Evolutionary conservation across 2,113 vertebrate genomes (phyloP).

Genomic region (Tapirus terrestris): DNA sequence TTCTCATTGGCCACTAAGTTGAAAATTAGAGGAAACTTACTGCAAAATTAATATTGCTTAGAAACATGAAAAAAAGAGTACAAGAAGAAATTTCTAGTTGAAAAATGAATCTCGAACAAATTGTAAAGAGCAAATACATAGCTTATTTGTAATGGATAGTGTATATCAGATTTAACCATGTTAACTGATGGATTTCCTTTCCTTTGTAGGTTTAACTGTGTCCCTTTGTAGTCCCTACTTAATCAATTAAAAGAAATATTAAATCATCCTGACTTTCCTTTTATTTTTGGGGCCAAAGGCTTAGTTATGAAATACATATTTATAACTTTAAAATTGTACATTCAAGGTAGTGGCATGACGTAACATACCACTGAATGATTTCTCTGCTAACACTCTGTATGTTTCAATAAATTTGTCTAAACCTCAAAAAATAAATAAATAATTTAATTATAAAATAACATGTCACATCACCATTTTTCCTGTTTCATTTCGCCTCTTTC

Average conservation of each 20-base stretch:
- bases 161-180: not conserved
- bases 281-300: conserved; percentile 82
- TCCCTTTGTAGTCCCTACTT: not conserved
- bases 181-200: not conserved
- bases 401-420: conserved; percentile 81
- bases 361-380: conserved; percentile 82
- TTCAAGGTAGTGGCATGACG: conserved; percentile 74
- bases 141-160: not conserved
- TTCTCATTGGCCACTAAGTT: not conserved
- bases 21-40: not conserved
- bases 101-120: conserved; percentile 27
- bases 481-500: not conserved
- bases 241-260: not conserved
- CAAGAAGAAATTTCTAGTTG: not conserved
- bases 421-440: not conserved
- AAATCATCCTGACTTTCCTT: conserved; percentile 48
- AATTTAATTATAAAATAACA: not conserved
- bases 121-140: not conserved
- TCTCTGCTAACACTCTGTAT: conserved; percentile 76
- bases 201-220: not conserved
- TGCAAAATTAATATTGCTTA: not conserved
- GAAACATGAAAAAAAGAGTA: not conserved
- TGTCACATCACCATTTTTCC: not conserved
- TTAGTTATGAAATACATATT: conserved; percentile 86
- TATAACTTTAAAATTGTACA: conserved; percentile 84